These are phyloP conservation scores for Athene noctua DNA, from an alignment of 2,113 vertebrate genomes.

Conservation along the genomic window DNA sequence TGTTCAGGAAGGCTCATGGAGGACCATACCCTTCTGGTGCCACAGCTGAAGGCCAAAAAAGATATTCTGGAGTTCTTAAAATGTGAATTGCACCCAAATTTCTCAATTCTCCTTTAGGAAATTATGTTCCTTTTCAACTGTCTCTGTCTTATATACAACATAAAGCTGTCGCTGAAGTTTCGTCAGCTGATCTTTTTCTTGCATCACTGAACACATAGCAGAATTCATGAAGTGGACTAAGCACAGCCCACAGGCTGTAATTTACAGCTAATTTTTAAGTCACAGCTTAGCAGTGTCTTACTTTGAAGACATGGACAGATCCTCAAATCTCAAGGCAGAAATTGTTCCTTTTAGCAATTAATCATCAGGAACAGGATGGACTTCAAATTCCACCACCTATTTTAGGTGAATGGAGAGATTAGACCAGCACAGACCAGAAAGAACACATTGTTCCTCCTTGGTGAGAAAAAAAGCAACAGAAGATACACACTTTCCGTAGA, in stretches of 20 bases:
- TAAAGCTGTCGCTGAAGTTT: background rate
- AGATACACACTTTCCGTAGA: background rate
- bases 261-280: background rate
- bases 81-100: background rate
- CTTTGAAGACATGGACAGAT: background rate
- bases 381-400: background rate
- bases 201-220: background rate
- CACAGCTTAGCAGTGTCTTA: background rate
- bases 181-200: background rate
- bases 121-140: background rate
- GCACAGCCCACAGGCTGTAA: background rate
- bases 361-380: background rate
- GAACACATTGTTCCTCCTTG: background rate
- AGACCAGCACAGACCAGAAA: background rate
- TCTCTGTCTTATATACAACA: background rate
- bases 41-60: background rate
- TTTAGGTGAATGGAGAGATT: background rate
- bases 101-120: background rate
- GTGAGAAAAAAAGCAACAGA: background rate
- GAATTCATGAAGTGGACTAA: background rate
- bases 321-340: background rate
- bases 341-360: background rate
- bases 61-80: background rate
- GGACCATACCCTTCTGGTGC: background rate
- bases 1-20: background rate